Percentiles rank a stretch among this genome's conserved stretches.
Evolutionary conservation across 2,888 invertebrate species (phyloP).

Genomic region (Ectropis crepuscularia): DNA sequence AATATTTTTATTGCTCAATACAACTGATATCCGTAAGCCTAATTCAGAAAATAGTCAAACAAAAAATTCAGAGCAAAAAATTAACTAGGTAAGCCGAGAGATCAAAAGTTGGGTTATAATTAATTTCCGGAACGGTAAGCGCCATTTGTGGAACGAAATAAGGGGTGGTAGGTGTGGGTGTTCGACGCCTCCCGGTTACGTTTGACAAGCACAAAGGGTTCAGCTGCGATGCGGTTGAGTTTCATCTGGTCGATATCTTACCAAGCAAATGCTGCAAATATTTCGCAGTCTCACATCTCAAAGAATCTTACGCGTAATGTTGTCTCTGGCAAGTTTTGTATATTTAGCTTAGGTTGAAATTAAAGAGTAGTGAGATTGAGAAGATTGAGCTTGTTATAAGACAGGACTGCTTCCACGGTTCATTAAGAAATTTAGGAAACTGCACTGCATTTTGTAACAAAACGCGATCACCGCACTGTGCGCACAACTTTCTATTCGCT

Average conservation of each 20-base stretch:
- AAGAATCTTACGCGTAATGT: not conserved
- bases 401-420: constrained; percentile 9
- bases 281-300: constrained; percentile 8
- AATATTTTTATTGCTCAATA: too few species aligned
- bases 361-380: not conserved
- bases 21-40: not conserved
- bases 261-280: constrained; percentile 21
- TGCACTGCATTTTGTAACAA: constrained; percentile 22
- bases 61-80: constrained; percentile 25
- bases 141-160: constrained; percentile 45
- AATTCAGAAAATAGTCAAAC: not conserved
- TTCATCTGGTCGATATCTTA: constrained; percentile 61
- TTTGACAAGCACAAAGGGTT: constrained; percentile 56
- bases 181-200: constrained; percentile 48
- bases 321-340: not conserved
- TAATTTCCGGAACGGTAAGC: constrained; percentile 27
- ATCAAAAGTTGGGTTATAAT: constrained; percentile 31
- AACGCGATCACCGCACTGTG: constrained; percentile 44
- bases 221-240: constrained; percentile 54
- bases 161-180: constrained; percentile 51
- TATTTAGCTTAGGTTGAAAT: not conserved
- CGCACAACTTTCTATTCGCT: constrained; percentile 66
- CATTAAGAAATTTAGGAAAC: constrained; percentile 18
- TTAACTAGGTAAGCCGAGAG: constrained; percentile 18
- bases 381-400: not conserved